Evolutionary conservation across 2,888 invertebrate genomes (phyloP).

Genomic region (Microchrysa polita): DNA sequence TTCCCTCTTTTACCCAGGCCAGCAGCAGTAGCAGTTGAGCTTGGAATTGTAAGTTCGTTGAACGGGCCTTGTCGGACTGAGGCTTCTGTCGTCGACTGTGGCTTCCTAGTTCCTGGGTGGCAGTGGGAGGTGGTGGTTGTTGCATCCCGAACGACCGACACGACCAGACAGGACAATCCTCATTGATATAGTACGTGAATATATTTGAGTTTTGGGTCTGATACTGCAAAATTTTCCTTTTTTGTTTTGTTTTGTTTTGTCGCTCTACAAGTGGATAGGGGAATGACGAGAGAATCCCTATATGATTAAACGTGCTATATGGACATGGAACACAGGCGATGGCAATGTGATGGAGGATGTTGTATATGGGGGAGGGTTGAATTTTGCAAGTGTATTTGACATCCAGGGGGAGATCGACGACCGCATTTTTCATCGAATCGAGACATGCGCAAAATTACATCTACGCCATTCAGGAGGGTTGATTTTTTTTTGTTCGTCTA

Average conservation of each 20-base stretch:
- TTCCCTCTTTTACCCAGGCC: constrained; percentile 29
- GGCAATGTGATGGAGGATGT: constrained; percentile 5
- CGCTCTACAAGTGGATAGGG: constrained; percentile 39
- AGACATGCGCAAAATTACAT: constrained; percentile 17
- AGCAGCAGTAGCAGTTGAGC: not conserved
- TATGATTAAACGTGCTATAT: not conserved
- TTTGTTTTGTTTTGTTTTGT: too few species aligned
- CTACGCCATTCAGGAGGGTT: constrained; percentile 30
- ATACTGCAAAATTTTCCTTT: constrained; percentile 37
- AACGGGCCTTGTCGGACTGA: constrained; percentile 39
- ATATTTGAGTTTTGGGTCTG: constrained; percentile 9
- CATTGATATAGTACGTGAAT: constrained; percentile 22
- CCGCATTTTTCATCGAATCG: constrained; percentile 38
- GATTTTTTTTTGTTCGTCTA: constrained; percentile 18
- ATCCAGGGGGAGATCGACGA: constrained; percentile 38
- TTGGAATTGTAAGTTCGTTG: constrained; percentile 28
- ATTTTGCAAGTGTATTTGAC: constrained; percentile 34
- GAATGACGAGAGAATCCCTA: not conserved
- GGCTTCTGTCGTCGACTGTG: constrained; percentile 13
- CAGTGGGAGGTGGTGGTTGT: not conserved
- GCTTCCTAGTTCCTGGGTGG: constrained; percentile 18
- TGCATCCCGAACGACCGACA: constrained; percentile 20
- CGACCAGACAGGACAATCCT: constrained; percentile 29
- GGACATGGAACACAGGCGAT: not conserved
- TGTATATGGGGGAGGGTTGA: constrained; percentile 9